phyloP scores from a whole-genome alignment of 2,888 invertebrate species.

The Hirtodrosophila cameraria region DNA sequence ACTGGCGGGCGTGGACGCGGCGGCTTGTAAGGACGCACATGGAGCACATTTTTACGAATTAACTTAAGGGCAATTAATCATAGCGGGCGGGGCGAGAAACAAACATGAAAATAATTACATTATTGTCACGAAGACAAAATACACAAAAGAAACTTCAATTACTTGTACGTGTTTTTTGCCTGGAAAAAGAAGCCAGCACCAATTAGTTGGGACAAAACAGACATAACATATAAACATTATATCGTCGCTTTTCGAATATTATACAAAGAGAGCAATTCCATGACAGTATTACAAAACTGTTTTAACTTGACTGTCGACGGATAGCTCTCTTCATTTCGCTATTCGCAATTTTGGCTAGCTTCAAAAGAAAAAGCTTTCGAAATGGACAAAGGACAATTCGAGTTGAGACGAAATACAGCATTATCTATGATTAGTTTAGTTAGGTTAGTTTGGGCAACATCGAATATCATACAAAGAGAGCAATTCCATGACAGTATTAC shows the following conservation, averaged over 20 bases:
- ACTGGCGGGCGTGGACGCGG: slow-evolving; percentile 86
- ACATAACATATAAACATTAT: slow-evolving; percentile 22
- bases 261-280: slow-evolving; percentile 99
- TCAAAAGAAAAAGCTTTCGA: background rate
- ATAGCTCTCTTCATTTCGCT: slow-evolving; percentile 98
- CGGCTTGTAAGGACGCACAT: slow-evolving; percentile 77
- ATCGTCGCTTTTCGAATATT: slow-evolving; percentile 88
- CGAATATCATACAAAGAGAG: slow-evolving; percentile 98
- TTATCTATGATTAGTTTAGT: background rate
- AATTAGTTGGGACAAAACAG: slow-evolving; percentile 45
- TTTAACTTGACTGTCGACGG: slow-evolving; percentile 98
- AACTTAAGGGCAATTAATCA: slow-evolving; percentile 61
- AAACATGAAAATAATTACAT: slow-evolving; percentile 30
- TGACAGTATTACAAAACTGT: slow-evolving; percentile 94
- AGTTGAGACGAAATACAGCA: slow-evolving; percentile 20
- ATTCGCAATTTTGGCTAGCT: slow-evolving; percentile 68
- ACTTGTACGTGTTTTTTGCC: slow-evolving; percentile 11
- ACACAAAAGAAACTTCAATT: slow-evolving; percentile 48
- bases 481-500: slow-evolving; percentile 99
- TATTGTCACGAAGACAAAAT: slow-evolving; percentile 38
- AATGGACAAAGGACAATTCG: slow-evolving; percentile 38
- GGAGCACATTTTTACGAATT: slow-evolving; percentile 46
- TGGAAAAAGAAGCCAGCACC: slow-evolving; percentile 57
- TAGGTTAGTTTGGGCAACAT: slow-evolving; percentile 82
- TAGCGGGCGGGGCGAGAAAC: slow-evolving; percentile 64